Base-by-base conservation (phyloP, 2,113 vertebrate species). In the Arizona elegans region DNA sequence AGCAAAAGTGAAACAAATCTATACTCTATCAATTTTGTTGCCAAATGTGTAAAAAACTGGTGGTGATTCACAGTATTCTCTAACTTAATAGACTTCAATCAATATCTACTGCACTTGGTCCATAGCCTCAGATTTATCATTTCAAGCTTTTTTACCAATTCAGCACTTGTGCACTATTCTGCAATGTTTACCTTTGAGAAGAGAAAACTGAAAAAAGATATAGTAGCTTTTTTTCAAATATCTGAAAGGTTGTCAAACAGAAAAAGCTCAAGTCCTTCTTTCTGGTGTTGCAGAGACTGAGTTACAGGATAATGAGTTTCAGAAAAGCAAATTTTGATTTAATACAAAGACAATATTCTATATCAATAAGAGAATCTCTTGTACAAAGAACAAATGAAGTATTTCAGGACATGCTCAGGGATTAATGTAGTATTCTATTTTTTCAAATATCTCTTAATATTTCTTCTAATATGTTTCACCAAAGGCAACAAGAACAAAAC, bases 381-480 rank as follows among this genome's bases (percentile, higher is more conserved):
- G 17, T 81, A 38, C 1, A 21, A 81, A 38, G 3, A 43, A 43
- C 33, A 81, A 81, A 81, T 81, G 17, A 9, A 81, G 43, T 9
- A 81, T 21, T 81, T 43, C 17, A 43, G 33, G 75, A 81, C 5
- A 43, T 81, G 75, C 75, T 81, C 70, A 81, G 75, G 75, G 33
- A 21, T 43, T 81, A 17, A 21, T 43, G 75, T 81, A 88, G 95
- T 47, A 8, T 88, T 93, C 29, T 93, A 47, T 70, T 38, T 95
- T 88, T 92, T 93, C 92, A 92, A 91, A 95, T 96, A 95, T 96
- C 97, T 96, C 93, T 95, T 38, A 91, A 95, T 96, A 94, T 96
- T 97, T 96, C 91, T 95, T 43, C 75, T 9, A 81, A 8, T 21
- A 81, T 10, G 33, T 43, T 81, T 81, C 87, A 87, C 86, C 95